Conservation (phyloP, 2,113 vertebrate species). For the Notothenia coriiceps region DNA sequence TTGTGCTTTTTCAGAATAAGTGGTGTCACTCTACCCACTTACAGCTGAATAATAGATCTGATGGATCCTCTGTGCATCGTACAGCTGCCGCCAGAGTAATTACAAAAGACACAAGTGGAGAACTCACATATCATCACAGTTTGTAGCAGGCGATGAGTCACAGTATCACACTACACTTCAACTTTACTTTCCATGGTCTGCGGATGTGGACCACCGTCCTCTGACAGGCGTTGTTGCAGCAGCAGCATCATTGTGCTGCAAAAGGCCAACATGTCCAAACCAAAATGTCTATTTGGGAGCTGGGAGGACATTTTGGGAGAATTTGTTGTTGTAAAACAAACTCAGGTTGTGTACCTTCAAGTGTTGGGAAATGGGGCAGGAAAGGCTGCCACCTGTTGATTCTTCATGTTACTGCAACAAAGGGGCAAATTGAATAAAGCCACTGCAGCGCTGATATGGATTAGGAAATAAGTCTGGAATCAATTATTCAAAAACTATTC, state of each 20-base stretch:
- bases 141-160: slow-evolving; percentile 10
- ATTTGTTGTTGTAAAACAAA: not conserved
- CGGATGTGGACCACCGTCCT: slow-evolving; percentile 6
- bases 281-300: not conserved
- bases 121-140: slow-evolving; percentile 29
- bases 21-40: slow-evolving; percentile 61
- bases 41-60: slow-evolving; percentile 68
- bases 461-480: not conserved
- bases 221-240: not conserved
- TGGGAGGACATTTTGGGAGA: slow-evolving; percentile 1
- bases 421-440: slow-evolving; percentile 12
- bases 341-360: not conserved
- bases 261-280: not conserved
- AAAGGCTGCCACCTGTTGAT: slow-evolving; percentile 67
- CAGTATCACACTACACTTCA: not conserved
- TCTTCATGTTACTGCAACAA: slow-evolving; percentile 30
- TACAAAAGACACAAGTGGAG: slow-evolving; percentile 51
- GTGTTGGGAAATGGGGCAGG: slow-evolving; percentile 29
- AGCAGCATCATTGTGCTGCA: not conserved
- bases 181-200: slow-evolving; percentile 10
- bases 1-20: slow-evolving; percentile 62
- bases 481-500: not conserved
- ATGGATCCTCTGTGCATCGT: slow-evolving; percentile 47
- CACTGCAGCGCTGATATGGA: not conserved
- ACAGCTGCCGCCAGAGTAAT: slow-evolving; percentile 52